Evolutionary conservation across 2,797 vertebrate genomes (phyloP).

Genomic region (Peromyscus attwateri): DNA sequence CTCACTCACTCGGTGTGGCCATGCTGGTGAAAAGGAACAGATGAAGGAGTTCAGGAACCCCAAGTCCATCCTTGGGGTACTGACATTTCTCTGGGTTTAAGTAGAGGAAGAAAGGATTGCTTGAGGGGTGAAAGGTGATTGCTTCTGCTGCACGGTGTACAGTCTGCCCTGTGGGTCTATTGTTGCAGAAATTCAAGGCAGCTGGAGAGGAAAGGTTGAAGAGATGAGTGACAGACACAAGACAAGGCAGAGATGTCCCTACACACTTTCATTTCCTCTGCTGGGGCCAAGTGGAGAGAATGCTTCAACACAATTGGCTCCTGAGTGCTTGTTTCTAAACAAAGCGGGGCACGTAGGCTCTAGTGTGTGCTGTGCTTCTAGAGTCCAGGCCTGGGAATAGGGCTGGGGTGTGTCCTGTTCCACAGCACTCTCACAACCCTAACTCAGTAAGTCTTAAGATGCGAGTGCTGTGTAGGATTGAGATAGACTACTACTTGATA

Average conservation of each 20-base stretch:
- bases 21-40: background rate
- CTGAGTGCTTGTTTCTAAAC: background rate
- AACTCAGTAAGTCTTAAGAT: background rate
- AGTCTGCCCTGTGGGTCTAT: background rate
- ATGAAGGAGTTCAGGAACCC: background rate
- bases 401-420: background rate
- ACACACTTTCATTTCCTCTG: background rate
- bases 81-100: background rate
- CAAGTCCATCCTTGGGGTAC: background rate
- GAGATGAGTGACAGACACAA: background rate
- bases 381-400: fast-evolving
- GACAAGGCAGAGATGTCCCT: background rate
- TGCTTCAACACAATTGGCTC: background rate
- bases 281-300: background rate
- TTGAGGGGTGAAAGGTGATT: background rate
- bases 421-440: background rate
- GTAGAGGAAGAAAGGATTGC: background rate
- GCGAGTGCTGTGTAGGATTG: background rate
- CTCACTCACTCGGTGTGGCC: background rate
- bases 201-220: background rate
- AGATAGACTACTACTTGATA: background rate
- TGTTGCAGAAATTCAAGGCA: background rate
- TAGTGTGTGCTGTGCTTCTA: background rate
- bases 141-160: background rate
- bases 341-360: too few species aligned